Base-by-base conservation (phyloP, 2,888 invertebrate species). In the Rhagonycha lutea region DNA sequence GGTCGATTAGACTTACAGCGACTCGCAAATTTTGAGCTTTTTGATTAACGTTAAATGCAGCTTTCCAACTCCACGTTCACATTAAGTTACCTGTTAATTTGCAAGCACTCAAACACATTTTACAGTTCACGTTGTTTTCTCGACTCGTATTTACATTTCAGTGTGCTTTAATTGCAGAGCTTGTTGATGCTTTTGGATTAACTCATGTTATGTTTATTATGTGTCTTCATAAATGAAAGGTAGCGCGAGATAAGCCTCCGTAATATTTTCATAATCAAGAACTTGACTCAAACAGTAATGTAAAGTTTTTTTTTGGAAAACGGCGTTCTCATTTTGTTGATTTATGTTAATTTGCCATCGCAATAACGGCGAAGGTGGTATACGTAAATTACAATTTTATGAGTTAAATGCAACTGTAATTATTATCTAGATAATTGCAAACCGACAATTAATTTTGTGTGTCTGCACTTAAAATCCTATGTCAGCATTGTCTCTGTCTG, bases 111-210 rank as follows among this genome's bases (percentile, higher is more conserved):
- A 26, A 69, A 65, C 61, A 70, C 68, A 61, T 68, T 74, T 70
- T 74, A 70, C 70, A 68, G 74, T 32, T 67, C 72, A 78, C 74
- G 72, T 76, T 74, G 72, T 76, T 23, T 65, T 24, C 26, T 24
- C 26, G 63, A n/a, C 24, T 26, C 26, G 24, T 26, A 65, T 65
- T 65, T 65, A 23, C 63, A 65, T 69, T 75, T 75, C 72, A 69
- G 73, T 73, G 61, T 70, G 73, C 70, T 79, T 80, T 81, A 81
- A 80, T 81, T 80, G 78, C 78, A 71, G 75, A 76, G 74, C 73
- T 75, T 75, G 47, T 47, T 47, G 75, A 72, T 77, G 79, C 79
- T 79, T 75, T 72, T 68, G 73, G 74, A 77, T 79, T 79, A 76
- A 72, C 74, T 76, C 74, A 68, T 70, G 73, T 72, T 76, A 76